Evolutionary conservation across 2,888 invertebrate species (phyloP).

Genomic region (Pyralis farinalis): DNA sequence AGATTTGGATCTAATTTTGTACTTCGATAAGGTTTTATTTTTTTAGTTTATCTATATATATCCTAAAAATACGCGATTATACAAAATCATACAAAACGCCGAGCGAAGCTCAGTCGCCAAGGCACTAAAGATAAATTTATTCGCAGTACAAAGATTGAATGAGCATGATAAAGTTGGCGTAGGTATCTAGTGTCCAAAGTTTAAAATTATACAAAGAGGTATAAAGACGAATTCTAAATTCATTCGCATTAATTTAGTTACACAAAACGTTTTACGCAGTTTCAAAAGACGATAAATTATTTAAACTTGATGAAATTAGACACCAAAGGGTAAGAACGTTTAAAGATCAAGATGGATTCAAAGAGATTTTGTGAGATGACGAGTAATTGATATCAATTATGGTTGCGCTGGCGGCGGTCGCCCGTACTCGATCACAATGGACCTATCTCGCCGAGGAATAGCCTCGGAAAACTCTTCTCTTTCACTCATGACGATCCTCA

Average conservation of each 20-base stretch:
- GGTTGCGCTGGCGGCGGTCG: conserved; percentile 41
- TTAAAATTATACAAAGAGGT: not conserved
- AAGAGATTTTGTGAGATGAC: conserved; percentile 53
- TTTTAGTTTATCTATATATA: no score
- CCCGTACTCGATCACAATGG: conserved; percentile 48
- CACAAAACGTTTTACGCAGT: conserved; percentile 21
- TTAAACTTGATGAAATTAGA: conserved; percentile 38
- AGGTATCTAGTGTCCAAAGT: not conserved
- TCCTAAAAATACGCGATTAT: no score
- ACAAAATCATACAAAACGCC: no score
- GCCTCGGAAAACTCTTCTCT: conserved; percentile 35
- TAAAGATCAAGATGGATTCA: conserved; percentile 39
- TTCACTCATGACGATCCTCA: conserved; percentile 41
- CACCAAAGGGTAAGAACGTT: conserved; percentile 36
- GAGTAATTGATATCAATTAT: conserved; percentile 71
- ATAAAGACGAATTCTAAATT: conserved; percentile 14
- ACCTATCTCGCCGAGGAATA: conserved; percentile 43
- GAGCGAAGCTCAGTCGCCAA: no score
- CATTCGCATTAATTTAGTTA: conserved; percentile 16
- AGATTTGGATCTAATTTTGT: no score
- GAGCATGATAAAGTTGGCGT: not conserved
- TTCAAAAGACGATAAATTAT: conserved; percentile 24
- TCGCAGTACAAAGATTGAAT: no score
- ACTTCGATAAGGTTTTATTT: no score
- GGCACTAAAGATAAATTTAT: no score